phyloP scores from a whole-genome alignment of 2,888 invertebrate species.

The Crocallis elinguaria region DNA sequence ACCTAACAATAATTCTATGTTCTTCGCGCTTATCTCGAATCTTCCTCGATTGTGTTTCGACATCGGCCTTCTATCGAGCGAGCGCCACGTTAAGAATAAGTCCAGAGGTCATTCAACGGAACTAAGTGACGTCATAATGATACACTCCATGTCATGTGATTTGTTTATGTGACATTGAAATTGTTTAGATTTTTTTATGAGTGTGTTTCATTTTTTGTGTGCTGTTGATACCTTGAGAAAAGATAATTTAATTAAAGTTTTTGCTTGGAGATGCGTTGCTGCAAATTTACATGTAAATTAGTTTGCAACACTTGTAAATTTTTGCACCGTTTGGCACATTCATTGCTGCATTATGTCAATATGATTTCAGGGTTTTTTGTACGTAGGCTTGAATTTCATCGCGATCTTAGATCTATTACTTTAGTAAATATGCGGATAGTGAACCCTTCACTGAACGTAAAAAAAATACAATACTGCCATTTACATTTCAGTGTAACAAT shows the following conservation, averaged over 20 bases:
- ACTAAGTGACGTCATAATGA: slow-evolving; percentile 18
- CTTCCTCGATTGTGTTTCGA: slow-evolving; percentile 30
- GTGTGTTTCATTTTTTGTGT: slow-evolving; percentile 1
- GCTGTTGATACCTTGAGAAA: slow-evolving; percentile 2
- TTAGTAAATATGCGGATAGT: too few species aligned
- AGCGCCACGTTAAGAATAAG: slow-evolving; percentile 37
- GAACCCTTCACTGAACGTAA: too few species aligned
- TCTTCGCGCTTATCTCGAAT: slow-evolving; percentile 7
- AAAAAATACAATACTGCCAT: too few species aligned
- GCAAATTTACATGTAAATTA: too few species aligned
- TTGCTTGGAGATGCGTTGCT: too few species aligned
- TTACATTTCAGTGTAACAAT: too few species aligned
- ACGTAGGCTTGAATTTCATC: too few species aligned
- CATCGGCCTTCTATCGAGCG: slow-evolving; percentile 30
- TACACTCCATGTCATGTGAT: slow-evolving; percentile 25
- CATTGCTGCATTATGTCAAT: too few species aligned
- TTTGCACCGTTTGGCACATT: too few species aligned
- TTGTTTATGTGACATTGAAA: slow-evolving; percentile 22
- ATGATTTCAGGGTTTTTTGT: too few species aligned
- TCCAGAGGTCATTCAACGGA: slow-evolving; percentile 40
- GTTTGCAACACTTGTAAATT: too few species aligned
- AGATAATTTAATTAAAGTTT: not conserved
- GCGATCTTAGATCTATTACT: too few species aligned
- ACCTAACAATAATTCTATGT: not conserved
- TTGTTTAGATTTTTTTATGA: slow-evolving; percentile 18